phyloP scores from a whole-genome alignment of 2,888 invertebrate genomes.

The Drosophila neonasuta region DNA sequence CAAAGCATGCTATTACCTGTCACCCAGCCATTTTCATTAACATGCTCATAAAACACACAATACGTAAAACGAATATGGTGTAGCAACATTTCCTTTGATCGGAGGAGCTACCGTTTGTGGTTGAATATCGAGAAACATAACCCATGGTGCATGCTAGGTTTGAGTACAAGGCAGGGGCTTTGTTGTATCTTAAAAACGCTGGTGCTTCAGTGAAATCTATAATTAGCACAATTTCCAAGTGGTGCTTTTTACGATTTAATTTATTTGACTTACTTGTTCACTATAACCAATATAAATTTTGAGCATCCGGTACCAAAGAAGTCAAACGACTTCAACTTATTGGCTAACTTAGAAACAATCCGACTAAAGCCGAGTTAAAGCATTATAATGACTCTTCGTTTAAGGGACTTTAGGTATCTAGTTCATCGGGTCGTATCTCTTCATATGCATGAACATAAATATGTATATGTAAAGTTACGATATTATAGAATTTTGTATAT shows the following conservation, averaged over 20 bases:
- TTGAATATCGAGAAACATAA: conserved; percentile 44
- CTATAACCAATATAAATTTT: conserved; percentile 52
- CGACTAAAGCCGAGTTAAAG: no score
- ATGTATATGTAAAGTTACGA: no score
- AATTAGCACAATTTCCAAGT: conserved; percentile 57
- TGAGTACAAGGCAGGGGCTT: conserved; percentile 58
- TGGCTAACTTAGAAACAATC: conserved; percentile 8
- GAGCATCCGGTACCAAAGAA: conserved; percentile 74
- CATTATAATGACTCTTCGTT: no score
- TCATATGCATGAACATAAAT: no score
- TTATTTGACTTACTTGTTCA: conserved; percentile 67
- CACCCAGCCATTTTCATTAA: conserved; percentile 61
- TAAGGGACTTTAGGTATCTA: no score
- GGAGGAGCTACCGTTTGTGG: conserved; percentile 72
- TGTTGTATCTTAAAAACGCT: conserved; percentile 36
- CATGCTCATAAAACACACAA: conserved; percentile 56
- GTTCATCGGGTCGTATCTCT: no score
- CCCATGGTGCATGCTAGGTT: conserved; percentile 50
- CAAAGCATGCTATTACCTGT: conserved; percentile 45
- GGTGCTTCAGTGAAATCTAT: conserved; percentile 45
- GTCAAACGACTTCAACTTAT: conserved; percentile 9
- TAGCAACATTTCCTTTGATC: conserved; percentile 77
- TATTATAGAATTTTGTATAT: no score
- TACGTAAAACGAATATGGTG: conserved; percentile 64
- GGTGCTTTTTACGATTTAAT: conserved; percentile 45